Percentiles rank a stretch among this genome's conserved stretches.
phyloP scores from a whole-genome alignment of 2,113 vertebrate genomes.

The Bubo blakistoni region DNA sequence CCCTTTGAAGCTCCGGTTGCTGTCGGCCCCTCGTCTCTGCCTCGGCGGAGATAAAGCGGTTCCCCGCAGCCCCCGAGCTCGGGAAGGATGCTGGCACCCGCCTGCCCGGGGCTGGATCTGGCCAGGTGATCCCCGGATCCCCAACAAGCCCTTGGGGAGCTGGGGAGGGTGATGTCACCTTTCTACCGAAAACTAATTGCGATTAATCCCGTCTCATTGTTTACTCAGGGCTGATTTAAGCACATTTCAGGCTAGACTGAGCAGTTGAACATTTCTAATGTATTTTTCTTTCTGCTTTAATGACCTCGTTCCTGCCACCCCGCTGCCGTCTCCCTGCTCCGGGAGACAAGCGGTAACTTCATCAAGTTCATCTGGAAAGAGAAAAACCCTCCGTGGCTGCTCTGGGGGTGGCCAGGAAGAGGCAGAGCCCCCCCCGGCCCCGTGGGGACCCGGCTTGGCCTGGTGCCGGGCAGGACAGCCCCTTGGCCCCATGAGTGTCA shows the following conservation, averaged over 20 bases:
- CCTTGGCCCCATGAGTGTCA: neutral
- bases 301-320: conserved; percentile 29
- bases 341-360: neutral
- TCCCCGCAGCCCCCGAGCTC: neutral
- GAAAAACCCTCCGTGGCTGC: neutral
- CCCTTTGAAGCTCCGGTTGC: conserved; percentile 57
- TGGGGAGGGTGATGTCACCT: neutral
- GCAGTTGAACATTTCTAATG: conserved; percentile 49
- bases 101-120: neutral
- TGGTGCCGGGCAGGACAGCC: accelerated
- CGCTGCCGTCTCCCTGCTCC: neutral
- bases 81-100: neutral
- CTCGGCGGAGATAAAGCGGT: neutral
- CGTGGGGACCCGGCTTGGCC: accelerated
- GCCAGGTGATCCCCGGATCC: neutral
- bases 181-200: conserved; percentile 51
- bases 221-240: conserved; percentile 58
- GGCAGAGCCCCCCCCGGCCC: accelerated
- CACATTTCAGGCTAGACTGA: conserved; percentile 61
- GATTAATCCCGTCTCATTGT: conserved; percentile 52
- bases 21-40: conserved; percentile 1
- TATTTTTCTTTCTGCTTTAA: conserved; percentile 58
- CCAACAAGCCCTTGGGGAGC: neutral
- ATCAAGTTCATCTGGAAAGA: neutral
- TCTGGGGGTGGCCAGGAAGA: neutral